phyloP scores from a whole-genome alignment of 2,113 vertebrate genomes.

The Myocastor coypus region DNA sequence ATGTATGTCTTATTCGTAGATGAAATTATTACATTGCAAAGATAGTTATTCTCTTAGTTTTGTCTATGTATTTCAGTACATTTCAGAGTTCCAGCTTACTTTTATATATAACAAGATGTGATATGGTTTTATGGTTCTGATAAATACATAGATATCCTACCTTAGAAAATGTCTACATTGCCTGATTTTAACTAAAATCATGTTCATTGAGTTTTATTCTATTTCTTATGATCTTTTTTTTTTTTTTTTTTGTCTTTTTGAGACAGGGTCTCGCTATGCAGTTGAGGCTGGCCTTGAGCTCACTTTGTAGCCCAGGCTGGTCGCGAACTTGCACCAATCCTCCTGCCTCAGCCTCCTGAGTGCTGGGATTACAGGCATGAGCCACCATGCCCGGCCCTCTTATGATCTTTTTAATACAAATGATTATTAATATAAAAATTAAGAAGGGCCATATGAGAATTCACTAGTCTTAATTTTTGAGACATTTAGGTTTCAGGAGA shows the following conservation, averaged over 20 bases:
- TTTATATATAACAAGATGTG: not conserved
- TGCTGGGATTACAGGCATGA: too few species aligned
- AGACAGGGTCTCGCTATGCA: too few species aligned
- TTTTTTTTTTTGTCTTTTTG: too few species aligned
- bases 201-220: not conserved
- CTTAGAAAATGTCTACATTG: not conserved
- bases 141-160: not conserved
- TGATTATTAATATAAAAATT: not conserved
- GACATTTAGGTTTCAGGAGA: not conserved
- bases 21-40: not conserved
- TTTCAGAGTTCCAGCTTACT: not conserved
- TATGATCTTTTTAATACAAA: not conserved
- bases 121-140: not conserved
- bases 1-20: not conserved
- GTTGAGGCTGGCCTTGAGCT: too few species aligned
- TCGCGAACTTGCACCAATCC: too few species aligned
- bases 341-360: too few species aligned
- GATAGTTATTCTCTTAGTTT: not conserved
- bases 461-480: not conserved
- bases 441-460: not conserved
- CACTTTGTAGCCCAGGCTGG: too few species aligned
- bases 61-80: not conserved
- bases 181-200: not conserved
- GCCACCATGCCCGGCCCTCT: too few species aligned
- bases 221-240: not conserved